Base-by-base conservation (phyloP, 2,888 invertebrate genomes). In the Dendrolimus houi region DNA sequence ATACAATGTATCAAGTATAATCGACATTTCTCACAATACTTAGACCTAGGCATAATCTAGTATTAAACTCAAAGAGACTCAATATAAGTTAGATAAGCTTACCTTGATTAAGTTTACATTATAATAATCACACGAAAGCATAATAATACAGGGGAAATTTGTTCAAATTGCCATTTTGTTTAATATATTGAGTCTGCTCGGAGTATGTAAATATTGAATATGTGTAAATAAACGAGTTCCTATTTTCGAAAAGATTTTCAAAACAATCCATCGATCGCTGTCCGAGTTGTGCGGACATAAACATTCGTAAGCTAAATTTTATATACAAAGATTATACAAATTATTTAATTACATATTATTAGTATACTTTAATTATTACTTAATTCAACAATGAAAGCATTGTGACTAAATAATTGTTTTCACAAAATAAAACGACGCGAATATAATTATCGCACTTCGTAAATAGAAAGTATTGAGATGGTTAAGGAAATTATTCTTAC, bases 221-320 rank as follows among this genome's bases (percentile, higher is more conserved):
- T 75, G 77, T 85, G 86, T 87, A 87, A 88, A 87, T 89, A 89
- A 88, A 89, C 69, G 81, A 89, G 89, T 89, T 89, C 89, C 89
- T 89, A 89, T 89, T 87, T 81, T 81, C 65, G n/a, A n/a, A 17
- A 17, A 29, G 3, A 29, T 29, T 29, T 29, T 29, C 6, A 29
- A 29, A 6, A 6, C 29, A 29, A 29, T 3, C 29, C 29, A 29
- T 29, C 29, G 29, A 29, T 29, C 29, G 6, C 29, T 29, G 29
- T 29, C 1, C 29, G 29, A 29, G 29, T 29, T 29, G 6, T 29
- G 3, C 29, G 29, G 29, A 29, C 6, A 6, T 29, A 29, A 29
- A 29, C 29, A 29, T 29, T 29, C 29, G 29, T 6, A 29, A 29
- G 6, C 3, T 6, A 3, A 3, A 6, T 29, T 29, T 6, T 29